Conservation (phyloP, 2,888 invertebrate genomes). For the Leptura quadrifasciata region DNA sequence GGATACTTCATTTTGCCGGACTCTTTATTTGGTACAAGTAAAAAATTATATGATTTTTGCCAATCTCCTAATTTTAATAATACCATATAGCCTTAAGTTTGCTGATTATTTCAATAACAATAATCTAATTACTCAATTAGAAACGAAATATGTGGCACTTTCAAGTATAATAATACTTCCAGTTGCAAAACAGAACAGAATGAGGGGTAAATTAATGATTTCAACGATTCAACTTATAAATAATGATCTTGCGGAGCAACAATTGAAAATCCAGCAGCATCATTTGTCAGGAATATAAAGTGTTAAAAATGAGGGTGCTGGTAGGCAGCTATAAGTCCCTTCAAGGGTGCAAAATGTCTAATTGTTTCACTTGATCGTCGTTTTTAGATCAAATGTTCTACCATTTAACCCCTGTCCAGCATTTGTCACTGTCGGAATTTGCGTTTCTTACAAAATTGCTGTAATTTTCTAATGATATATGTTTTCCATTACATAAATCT, state of each 20-base stretch:
- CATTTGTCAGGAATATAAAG: constrained; percentile 74
- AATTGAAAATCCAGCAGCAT: constrained; percentile 61
- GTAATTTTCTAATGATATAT: constrained; percentile 73
- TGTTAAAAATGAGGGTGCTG: constrained; percentile 71
- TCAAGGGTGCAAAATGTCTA: constrained; percentile 69
- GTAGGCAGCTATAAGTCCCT: constrained; percentile 64
- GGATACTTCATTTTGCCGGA: no score
- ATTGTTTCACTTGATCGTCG: constrained; percentile 71
- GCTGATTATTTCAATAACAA: neutral
- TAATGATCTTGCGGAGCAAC: constrained; percentile 60
- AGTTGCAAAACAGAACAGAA: constrained; percentile 36
- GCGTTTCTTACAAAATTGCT: constrained; percentile 70
- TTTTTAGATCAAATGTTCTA: constrained; percentile 70
- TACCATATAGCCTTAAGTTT: neutral
- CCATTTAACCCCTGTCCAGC: constrained; percentile 70
- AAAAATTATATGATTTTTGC: neutral
- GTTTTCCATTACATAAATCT: constrained; percentile 73
- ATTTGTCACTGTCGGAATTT: constrained; percentile 71
- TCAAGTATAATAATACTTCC: constrained; percentile 3
- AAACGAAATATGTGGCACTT: neutral
- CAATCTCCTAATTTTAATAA: neutral
- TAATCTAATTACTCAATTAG: constrained; percentile 30
- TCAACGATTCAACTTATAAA: constrained; percentile 55
- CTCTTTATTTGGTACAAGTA: neutral
- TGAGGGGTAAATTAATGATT: constrained; percentile 57